Evolutionary conservation across 2,888 invertebrate genomes (phyloP), one percentile per base, ranked within the genome.

Genomic region (Synanthedon andrenaeformis): DNA sequence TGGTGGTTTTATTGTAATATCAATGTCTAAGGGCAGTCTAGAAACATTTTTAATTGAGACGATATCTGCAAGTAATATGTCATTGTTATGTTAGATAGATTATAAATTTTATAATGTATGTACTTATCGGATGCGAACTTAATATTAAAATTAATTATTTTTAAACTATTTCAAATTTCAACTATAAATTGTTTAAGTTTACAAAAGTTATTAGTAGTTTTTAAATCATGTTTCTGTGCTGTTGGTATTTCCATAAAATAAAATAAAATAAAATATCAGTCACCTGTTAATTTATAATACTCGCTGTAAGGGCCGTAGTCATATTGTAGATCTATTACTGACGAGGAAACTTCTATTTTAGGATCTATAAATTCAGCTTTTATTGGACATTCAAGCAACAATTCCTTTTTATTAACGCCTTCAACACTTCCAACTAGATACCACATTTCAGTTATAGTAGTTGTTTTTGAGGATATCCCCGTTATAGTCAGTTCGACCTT

Each of bases 301-400:
- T 83, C 81, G 53, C 75, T 82, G 41, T 83, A 81, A 0, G 82
- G 81, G 1, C 84, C 83, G 56, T 80, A 76, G 63, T 90, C 88
- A 61, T 88, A 77, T 56, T 79, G 82, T 63, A 92, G 89, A 5
- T 79, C 70, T 51, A 92, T 60, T 51, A 81, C 64, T 4, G 67
- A 63, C 49, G 89, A 82, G 11, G 88, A 88, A 41, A 91, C 69
- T 57, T 82, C 74, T 51, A 92, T 77, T 63, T 81, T 80, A 0
- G 92, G 91, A 60, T 90, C 89, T 0, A 90, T 86, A 64, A 92
- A 91, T 55, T 84, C 89, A 0, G 89, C 90, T 42, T 69, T 70
- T 52, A 91, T 72, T 56, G 73, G 74, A 59, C 89, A 89, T 51
- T 80, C 79, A 28, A 89, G 69, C 45, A 91, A 71, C 49, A 89